Evolutionary conservation across 2,113 vertebrate species (phyloP).

Genomic region (Sisor rabdophorus): DNA sequence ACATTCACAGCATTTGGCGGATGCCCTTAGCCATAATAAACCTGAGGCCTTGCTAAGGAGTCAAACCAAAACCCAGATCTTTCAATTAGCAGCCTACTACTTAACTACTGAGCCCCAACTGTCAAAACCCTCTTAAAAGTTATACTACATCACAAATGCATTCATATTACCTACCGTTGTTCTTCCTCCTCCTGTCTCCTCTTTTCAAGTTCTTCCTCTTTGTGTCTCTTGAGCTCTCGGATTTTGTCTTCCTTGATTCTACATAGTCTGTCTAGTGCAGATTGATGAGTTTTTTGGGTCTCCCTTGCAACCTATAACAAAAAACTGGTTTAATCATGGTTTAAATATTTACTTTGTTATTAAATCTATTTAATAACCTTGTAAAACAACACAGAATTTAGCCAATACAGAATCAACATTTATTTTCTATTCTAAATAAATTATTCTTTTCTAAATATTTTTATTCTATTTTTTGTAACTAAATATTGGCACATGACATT

Average conservation of each 20-base stretch:
- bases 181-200: slow-evolving; percentile 73
- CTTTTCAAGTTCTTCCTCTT: slow-evolving; percentile 74
- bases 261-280: slow-evolving; percentile 83
- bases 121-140: neutral
- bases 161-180: slow-evolving; percentile 52
- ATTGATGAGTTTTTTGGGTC: slow-evolving; percentile 82
- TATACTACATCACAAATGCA: too few relatives aligned
- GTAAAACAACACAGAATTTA: neutral
- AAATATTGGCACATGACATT: too few relatives aligned
- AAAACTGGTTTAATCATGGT: neutral
- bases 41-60: too few relatives aligned
- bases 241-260: slow-evolving; percentile 83
- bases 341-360: neutral
- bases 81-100: too few relatives aligned
- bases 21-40: too few relatives aligned
- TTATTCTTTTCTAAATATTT: neutral
- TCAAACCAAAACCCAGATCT: too few relatives aligned
- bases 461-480: too few relatives aligned
- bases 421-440: neutral
- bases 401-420: neutral
- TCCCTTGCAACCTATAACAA: slow-evolving; percentile 80
- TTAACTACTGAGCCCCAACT: too few relatives aligned
- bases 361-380: too few relatives aligned
- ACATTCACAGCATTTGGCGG: neutral
- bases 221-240: slow-evolving; percentile 75